phyloP scores from a whole-genome alignment of 1,140 invertebrate genomes.

The Lanistes nyassanus region DNA sequence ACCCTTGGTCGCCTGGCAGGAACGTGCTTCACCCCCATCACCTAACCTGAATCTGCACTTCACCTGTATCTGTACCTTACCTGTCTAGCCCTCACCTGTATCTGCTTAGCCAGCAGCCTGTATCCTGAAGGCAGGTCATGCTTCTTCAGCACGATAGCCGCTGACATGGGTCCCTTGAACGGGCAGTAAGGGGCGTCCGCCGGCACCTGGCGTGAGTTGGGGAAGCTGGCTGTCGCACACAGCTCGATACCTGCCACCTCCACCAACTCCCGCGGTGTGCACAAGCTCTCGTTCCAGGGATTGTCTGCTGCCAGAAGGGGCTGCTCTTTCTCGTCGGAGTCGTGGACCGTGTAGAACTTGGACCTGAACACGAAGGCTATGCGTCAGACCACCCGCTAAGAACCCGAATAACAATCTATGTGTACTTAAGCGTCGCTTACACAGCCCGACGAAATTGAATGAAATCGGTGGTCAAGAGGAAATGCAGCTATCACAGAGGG shows the following conservation, averaged over 20 bases:
- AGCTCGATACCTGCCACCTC: conserved; percentile 82
- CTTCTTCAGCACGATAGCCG: conserved; percentile 82
- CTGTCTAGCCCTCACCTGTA: conserved; percentile 46
- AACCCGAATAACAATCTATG: no score
- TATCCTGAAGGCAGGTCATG: conserved; percentile 74
- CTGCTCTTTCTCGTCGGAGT: conserved; percentile 47
- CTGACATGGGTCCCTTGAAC: conserved; percentile 82
- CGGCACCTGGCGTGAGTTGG: conserved; percentile 72
- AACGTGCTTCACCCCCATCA: no score
- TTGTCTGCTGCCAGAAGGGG: conserved; percentile 63
- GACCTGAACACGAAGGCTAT: conserved; percentile 38
- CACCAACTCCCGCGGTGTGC: conserved; percentile 54
- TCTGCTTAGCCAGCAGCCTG: conserved; percentile 61
- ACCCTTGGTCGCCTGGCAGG: no score
- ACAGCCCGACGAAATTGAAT: no score
- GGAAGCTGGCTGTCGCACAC: conserved; percentile 80
- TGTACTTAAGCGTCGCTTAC: no score
- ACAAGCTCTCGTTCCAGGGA: conserved; percentile 72
- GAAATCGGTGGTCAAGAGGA: no score
- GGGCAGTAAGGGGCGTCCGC: conserved; percentile 76
- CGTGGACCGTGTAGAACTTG: conserved; percentile 53
- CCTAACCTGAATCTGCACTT: no score
- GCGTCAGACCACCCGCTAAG: background rate
- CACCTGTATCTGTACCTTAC: no score
- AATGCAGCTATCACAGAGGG: no score